Percentiles rank a stretch among this genome's conserved stretches.
phyloP scores from a whole-genome alignment of 2,113 vertebrate genomes.

The Oryzias woworae region DNA sequence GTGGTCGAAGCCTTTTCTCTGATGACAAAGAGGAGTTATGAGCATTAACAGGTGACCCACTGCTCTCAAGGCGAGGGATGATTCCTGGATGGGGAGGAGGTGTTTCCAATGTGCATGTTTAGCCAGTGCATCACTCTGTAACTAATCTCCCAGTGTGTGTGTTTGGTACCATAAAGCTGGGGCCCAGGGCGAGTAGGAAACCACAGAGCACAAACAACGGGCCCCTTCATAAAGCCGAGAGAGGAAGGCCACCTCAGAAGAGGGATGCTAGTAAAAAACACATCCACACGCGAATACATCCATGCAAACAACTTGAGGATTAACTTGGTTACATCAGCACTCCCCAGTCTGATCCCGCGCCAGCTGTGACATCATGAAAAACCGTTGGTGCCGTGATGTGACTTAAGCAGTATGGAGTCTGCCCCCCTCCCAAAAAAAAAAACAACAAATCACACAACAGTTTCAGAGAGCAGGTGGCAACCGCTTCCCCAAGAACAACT shows the following conservation, averaged over 20 bases:
- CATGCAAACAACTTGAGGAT: conserved; percentile 42
- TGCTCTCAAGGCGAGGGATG: conserved; percentile 32
- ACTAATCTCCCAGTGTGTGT: conserved; percentile 38
- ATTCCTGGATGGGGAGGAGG: conserved; percentile 53
- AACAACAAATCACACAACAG: conserved; percentile 24
- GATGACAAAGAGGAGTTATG: conserved; percentile 36
- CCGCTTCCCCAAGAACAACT: conserved; percentile 19
- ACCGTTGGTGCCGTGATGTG: conserved; percentile 37
- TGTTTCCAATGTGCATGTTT: conserved; percentile 55
- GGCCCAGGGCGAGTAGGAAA: conserved; percentile 51
- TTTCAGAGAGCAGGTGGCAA: conserved; percentile 49
- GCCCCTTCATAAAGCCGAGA: conserved; percentile 41
- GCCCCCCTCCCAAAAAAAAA: conserved; percentile 5
- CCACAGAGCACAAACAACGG: conserved; percentile 63
- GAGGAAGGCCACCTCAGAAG: conserved; percentile 55
- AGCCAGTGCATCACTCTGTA: conserved; percentile 55
- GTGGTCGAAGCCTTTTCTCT: not conserved
- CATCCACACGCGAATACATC: conserved; percentile 20
- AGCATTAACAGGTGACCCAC: conserved; percentile 57
- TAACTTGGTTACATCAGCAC: conserved; percentile 52
- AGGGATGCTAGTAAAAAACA: conserved; percentile 53
- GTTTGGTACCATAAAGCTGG: conserved; percentile 29
- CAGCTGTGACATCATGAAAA: conserved; percentile 63
- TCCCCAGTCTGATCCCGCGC: conserved; percentile 42
- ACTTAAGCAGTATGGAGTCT: conserved; percentile 34